These are phyloP conservation scores for Aix galericulata DNA, from an alignment of 2,113 vertebrate species.

Conservation along the genomic window DNA sequence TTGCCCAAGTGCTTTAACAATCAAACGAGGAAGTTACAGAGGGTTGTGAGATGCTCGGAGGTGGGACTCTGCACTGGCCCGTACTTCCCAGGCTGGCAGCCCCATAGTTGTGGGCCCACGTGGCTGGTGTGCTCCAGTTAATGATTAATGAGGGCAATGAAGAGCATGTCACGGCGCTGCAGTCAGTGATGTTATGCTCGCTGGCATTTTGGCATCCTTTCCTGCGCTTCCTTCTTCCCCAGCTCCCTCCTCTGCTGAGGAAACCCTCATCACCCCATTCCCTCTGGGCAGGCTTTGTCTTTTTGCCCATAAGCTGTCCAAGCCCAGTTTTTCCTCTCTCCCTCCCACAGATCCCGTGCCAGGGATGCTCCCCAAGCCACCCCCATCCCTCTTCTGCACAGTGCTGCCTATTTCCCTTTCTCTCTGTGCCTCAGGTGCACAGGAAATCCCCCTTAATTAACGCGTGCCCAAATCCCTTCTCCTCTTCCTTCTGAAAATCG, in stretches of 20 bases:
- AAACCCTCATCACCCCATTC: not conserved
- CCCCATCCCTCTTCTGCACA: not conserved
- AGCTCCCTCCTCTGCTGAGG: not conserved
- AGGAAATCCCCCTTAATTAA: not conserved
- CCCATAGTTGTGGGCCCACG: fast-evolving
- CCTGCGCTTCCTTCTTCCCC: not conserved
- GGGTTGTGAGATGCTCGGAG: not conserved
- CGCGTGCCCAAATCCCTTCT: not conserved
- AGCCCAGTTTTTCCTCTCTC: not conserved
- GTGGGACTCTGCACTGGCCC: not conserved
- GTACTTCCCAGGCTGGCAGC: not conserved
- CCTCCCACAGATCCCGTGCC: not conserved
- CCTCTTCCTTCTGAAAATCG: not conserved
- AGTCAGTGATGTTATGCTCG: not conserved
- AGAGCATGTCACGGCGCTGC: not conserved
- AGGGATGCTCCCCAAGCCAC: not conserved
- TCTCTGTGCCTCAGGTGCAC: not conserved
- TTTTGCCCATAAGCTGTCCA: not conserved
- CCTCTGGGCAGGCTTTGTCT: not conserved
- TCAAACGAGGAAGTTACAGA: not conserved
- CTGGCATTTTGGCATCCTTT: not conserved
- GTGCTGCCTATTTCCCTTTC: not conserved
- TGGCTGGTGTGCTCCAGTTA: not conserved
- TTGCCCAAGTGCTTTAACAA: not conserved
- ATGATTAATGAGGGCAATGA: not conserved